Base-by-base conservation (phyloP, 2,113 vertebrate species). In the Pachypanchax playfairii region DNA sequence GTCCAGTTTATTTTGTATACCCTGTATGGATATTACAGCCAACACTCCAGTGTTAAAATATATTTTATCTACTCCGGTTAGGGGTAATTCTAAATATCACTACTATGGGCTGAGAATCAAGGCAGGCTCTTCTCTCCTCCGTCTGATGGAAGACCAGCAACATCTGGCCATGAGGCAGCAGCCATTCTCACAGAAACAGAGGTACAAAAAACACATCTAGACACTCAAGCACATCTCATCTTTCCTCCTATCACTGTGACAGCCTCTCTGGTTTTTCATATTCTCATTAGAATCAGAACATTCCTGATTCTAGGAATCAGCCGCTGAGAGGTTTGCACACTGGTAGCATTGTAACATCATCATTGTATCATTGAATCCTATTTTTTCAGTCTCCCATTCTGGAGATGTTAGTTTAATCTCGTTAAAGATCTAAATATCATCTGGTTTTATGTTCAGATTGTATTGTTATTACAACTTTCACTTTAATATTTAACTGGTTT, bases 21-120 rank as follows among this genome's bases (percentile, higher is more conserved):
- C n/a, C n/a, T n/a, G n/a, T n/a, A n/a, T n/a, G n/a, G 28, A 29
- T 29, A 29, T 5, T 29, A 29, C 28, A 46, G 11, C 4, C 3
- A 10, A 51, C n/a, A n/a, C n/a, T n/a, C n/a, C n/a, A n/a, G n/a
- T n/a, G n/a, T n/a, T n/a, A n/a, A 59, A 55, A 25, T 13, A 12
- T 13, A 3, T 41, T 52, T 69, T n/a, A 5, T 70, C 35, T 73
- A 1, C 28, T 64, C 20, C 17, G 55, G 6, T 21, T 82, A 97
- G 95, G 62, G 95, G 95, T 35, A 97, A 97, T 79, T 97, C 95
- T 12, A 97, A 96, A 77, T 97, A 97, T 83, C 95, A 97, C 80
- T 97, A 97, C 77, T 97, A 97, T 4, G 95, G 95, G 18, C 90
- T 97, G 73, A 93, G 95, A 72, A 96, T 97, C 87, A 96, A 97